Percentiles rank a stretch among this genome's conserved stretches.
These are phyloP conservation scores for Yponomeuta malinellus DNA, from an alignment of 2,888 invertebrate species.

Conservation along the genomic window DNA sequence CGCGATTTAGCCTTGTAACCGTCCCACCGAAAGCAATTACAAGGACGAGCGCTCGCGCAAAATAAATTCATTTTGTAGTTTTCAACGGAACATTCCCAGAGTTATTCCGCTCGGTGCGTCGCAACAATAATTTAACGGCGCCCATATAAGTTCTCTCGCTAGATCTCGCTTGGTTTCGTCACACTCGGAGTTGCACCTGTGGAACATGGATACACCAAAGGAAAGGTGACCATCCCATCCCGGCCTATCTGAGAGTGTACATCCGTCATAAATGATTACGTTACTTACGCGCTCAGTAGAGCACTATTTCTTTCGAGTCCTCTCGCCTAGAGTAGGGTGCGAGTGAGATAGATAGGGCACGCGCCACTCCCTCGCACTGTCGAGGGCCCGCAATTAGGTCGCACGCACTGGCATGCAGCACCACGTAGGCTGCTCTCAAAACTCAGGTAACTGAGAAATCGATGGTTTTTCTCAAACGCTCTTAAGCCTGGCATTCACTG, in stretches of 20 bases:
- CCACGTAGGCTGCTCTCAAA: not conserved
- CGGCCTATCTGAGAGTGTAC: no score
- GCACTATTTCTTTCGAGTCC: conserved; percentile 3
- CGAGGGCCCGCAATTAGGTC: conserved; percentile 21
- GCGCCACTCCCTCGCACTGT: conserved; percentile 20
- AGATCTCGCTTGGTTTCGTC: no score
- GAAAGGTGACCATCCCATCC: no score
- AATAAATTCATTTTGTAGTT: not conserved
- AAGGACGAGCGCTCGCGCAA: not conserved
- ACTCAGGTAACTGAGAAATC: no score
- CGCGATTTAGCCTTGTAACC: no score
- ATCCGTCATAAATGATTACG: not conserved
- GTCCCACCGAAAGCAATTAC: not conserved
- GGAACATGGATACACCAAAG: no score
- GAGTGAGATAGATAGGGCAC: conserved; percentile 19
- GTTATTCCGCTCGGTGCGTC: not conserved
- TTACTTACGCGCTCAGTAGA: not conserved
- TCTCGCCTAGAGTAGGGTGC: not conserved
- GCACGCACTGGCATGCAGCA: conserved; percentile 4
- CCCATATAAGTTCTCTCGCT: not conserved
- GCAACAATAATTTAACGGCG: not conserved
- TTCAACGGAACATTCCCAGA: not conserved
- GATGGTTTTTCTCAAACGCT: no score
- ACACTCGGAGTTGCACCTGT: no score
- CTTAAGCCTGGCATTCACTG: no score